Base-by-base conservation (phyloP, 2,797 vertebrate genomes). In the Streptopelia turtur region DNA sequence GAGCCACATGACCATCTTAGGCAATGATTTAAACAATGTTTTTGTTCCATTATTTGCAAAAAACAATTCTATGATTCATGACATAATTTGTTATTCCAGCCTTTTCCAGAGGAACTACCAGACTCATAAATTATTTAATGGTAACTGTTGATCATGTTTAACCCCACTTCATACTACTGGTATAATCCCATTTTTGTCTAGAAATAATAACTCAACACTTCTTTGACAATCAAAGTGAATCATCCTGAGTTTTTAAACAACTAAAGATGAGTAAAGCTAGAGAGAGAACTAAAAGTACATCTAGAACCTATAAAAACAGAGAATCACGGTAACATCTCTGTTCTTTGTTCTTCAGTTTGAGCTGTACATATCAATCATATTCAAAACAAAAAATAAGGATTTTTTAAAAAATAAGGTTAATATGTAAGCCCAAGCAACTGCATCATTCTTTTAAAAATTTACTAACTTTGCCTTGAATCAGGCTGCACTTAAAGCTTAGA, bases 401-500 rank as follows among this genome's bases (percentile, higher is more conserved):
- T 49, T 60, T 60, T 74, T 4, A 25, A 63, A 45, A 75, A 35
- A 1, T 2, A 16, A 56, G 12, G 33, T 65, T 72, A 89, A 31
- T 53, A 80, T 3, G 17, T 70, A 66, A 80, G 11, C 16, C 59
- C 35, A 74, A 68, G 47, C 39, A 84, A 52, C 49, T 61, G 55
- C 75, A 65, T 45, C 55, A 76, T 69, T 75, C 78, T 52, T 90
- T 89, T 56, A 79, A 84, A 71, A 94, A 53, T 93, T 96, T 87
- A 85, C 72, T 49, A 87, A 31, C 47, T 90, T 88, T 52, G 18
- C 28, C 59, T 89, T 72, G 82, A 88, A 76, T 66, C 33, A 64
- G 76, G 70, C 79, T 95, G 10, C 63, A 75, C 80, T 97, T 84
- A 94, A 87, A 94, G 41, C 90, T 94, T 75, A 85, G 77, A 93